phyloP scores from a whole-genome alignment of 2,113 vertebrate species.

The Micromys minutus region DNA sequence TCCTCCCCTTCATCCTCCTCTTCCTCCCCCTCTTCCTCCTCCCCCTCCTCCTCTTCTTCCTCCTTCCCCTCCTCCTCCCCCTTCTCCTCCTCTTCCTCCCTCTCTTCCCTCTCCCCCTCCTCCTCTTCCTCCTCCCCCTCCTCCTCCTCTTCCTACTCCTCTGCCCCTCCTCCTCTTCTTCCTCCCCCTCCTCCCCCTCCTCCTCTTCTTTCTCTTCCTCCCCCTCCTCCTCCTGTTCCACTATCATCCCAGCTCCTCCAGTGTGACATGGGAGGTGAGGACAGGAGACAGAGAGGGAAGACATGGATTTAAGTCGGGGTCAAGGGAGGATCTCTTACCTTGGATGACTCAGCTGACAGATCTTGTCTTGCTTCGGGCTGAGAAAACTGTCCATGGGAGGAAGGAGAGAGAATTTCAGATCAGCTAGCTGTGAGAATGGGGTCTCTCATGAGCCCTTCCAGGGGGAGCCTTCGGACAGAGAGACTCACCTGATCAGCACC shows the following conservation, averaged over 20 bases:
- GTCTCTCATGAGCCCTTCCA: accelerated
- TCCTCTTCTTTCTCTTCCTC: too few relatives aligned
- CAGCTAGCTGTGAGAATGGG: background rate
- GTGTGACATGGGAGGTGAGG: background rate
- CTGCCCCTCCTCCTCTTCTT: too few relatives aligned
- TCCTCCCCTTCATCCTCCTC: too few relatives aligned
- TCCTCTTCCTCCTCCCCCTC: too few relatives aligned
- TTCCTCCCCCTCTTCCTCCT: too few relatives aligned
- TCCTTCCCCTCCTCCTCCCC: too few relatives aligned
- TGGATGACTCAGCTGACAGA: background rate
- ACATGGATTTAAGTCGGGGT: background rate
- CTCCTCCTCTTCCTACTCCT: too few relatives aligned
- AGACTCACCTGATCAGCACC: conserved; percentile 32
- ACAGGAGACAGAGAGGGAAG: background rate
- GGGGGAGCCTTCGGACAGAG: background rate
- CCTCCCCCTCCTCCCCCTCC: too few relatives aligned
- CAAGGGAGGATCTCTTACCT: background rate
- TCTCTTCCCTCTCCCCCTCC: too few relatives aligned
- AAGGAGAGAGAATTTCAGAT: background rate
- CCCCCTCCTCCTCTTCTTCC: too few relatives aligned
- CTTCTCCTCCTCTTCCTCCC: too few relatives aligned
- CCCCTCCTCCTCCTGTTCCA: background rate
- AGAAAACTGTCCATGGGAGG: background rate
- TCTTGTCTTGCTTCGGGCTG: conserved; percentile 40
- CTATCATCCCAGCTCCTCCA: background rate